These are phyloP conservation scores for Lymantria dispar DNA, from an alignment of 2,888 invertebrate genomes.

Conservation along the genomic window DNA sequence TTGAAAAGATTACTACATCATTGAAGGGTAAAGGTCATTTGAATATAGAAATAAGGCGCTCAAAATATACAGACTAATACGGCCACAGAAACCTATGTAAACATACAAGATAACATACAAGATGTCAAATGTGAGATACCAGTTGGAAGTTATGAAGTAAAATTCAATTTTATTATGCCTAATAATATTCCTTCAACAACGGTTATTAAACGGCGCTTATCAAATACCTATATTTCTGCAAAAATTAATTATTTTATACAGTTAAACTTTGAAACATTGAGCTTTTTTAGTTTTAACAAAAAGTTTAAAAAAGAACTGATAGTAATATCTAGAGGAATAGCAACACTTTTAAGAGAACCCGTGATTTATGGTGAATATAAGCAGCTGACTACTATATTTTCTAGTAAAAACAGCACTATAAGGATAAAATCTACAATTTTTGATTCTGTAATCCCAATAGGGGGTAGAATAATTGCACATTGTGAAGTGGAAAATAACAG, in stretches of 20 bases:
- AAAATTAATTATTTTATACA: constrained; percentile 41
- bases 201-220: constrained; percentile 13
- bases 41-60: neutral
- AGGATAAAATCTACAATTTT: constrained; percentile 38
- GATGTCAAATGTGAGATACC: neutral
- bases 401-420: constrained; percentile 31
- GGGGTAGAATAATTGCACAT: constrained; percentile 33
- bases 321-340: constrained; percentile 34
- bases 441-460: constrained; percentile 34
- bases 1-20: constrained; percentile 25
- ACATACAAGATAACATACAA: constrained; percentile 1
- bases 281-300: constrained; percentile 37
- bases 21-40: constrained; percentile 2
- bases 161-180: constrained; percentile 39
- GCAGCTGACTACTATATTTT: constrained; percentile 34
- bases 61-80: neutral
- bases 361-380: constrained; percentile 38
- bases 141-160: constrained; percentile 33
- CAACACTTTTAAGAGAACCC: constrained; percentile 33
- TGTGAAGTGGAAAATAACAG: constrained; percentile 42
- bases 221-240: constrained; percentile 23
- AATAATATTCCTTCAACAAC: constrained; percentile 36
- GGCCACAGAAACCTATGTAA: neutral
- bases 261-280: constrained; percentile 42
- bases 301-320: constrained; percentile 40